Evolutionary conservation across 2,113 vertebrate species (phyloP), one percentile per base, ranked within the genome.

Genomic region (Nibea albiflora): DNA sequence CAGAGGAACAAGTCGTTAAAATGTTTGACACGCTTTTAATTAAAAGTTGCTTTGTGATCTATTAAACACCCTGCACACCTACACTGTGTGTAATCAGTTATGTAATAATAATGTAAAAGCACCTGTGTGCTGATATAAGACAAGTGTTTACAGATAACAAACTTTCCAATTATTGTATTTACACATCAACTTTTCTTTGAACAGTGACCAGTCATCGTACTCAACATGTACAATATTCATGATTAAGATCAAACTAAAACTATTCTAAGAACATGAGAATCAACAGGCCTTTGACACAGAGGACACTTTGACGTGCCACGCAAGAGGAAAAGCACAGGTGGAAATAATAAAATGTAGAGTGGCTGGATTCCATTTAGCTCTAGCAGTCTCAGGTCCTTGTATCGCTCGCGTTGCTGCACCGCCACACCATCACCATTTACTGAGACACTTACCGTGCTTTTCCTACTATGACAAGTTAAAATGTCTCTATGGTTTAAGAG

Each of bases 191-290:
- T 39, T 54, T 54, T 74, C 6, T 26, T 39, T 60, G 11, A 71
- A 54, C 10, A 11, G 58, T 17, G n/a, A 4, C 39, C 11, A 39
- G 22, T 50, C 39, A 56, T 28, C 1, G 0, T 12, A 47, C 22
- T 52, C 16, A 57, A 65, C 60, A 12, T 35, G 16, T 82, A 76
- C n/a, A 67, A 42, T 47, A 49, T 67, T 76, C 24, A 71, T 42
- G 35, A 76, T n/a, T n/a, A 35, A 54, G 26, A 49, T 63, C 53
- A 71, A 16, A 49, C 49, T 62, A 10, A 73, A 64, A 75, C 16
- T 52, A 26, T 57, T 69, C 42, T 57, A 31, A 19, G 2, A 76
- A 67, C 42, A 9, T 12, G 9, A 14, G 56, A 74, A 28, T 28
- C 10, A 24, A 22, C 4, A 11, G 26, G 50, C 19, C 7, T 22